These are phyloP conservation scores for Ophthalmotilapia sp. DNA, from an alignment of 2,113 vertebrate species.

Conservation along the genomic window DNA sequence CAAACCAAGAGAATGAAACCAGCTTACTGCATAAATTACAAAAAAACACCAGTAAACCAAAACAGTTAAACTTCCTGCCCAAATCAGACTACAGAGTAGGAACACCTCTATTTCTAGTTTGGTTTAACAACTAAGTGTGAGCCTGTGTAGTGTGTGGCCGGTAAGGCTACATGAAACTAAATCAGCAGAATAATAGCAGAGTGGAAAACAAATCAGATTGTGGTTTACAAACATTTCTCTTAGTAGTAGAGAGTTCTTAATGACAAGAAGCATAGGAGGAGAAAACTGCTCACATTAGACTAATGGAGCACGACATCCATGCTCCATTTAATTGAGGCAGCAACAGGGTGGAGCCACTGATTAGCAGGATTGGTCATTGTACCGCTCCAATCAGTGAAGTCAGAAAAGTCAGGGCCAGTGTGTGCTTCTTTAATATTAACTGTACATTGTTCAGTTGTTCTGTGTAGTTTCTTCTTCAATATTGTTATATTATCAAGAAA, in stretches of 20 bases:
- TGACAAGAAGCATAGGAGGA: not conserved
- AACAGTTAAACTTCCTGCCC: not conserved
- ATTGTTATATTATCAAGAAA: not conserved
- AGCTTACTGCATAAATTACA: not conserved
- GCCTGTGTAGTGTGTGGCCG: not conserved
- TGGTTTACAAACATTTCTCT: not conserved
- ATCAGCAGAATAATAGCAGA: not conserved
- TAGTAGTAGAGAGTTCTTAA: not conserved
- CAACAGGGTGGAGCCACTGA: not conserved
- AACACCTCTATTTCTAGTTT: not conserved
- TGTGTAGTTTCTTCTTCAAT: not conserved
- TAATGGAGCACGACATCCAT: not conserved
- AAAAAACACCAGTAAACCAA: not conserved
- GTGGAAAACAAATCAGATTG: not conserved
- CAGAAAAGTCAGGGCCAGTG: not conserved
- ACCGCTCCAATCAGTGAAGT: not conserved
- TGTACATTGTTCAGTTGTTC: not conserved
- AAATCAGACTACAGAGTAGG: not conserved
- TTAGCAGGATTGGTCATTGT: not conserved
- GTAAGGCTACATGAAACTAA: not conserved
- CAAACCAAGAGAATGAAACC: not conserved
- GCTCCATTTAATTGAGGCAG: not conserved
- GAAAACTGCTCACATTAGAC: not conserved
- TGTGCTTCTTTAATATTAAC: not conserved
- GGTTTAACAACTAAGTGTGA: not conserved